A percentile compares a stretch with the other conserved stretches of the same genome.
Evolutionary conservation across 1,140 invertebrate genomes (phyloP).

Genomic region (Lucilia sericata): DNA sequence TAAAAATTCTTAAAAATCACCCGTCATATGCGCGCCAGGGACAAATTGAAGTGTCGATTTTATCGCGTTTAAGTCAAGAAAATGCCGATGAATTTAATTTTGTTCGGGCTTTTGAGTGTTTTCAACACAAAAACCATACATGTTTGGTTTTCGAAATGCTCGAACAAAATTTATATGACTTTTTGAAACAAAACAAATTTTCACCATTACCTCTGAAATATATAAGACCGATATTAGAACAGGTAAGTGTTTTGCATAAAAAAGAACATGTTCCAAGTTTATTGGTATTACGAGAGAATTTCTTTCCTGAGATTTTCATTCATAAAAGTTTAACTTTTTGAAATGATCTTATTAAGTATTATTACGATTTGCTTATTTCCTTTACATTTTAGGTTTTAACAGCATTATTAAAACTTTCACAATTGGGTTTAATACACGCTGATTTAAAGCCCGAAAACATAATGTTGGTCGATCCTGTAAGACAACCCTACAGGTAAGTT

Average conservation of each 20-base stretch:
- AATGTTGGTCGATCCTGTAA: slow-evolving; percentile 97
- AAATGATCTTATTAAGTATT: neutral
- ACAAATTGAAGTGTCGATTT: slow-evolving; percentile 98
- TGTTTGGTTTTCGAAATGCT: slow-evolving; percentile 99
- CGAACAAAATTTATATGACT: slow-evolving; percentile 99
- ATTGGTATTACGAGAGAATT: too few species aligned
- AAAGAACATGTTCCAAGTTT: too few species aligned
- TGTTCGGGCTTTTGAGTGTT: slow-evolving; percentile 99
- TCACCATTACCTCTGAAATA: slow-evolving; percentile 97
- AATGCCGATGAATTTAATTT: slow-evolving; percentile 99
- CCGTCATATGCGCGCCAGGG: slow-evolving; percentile 99
- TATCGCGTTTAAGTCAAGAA: slow-evolving; percentile 97
- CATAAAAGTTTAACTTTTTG: neutral
- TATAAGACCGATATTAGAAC: slow-evolving; percentile 98
- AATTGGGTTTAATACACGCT: slow-evolving; percentile 98
- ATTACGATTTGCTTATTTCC: neutral
- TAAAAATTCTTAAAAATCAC: slow-evolving; percentile 99
- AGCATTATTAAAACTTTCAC: slow-evolving; percentile 95
- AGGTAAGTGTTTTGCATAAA: slow-evolving; percentile 78
- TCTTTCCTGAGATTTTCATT: too few species aligned
- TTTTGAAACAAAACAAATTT: slow-evolving; percentile 99
- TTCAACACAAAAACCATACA: slow-evolving; percentile 99
- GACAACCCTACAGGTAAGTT: slow-evolving; percentile 85
- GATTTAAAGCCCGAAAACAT: slow-evolving; percentile 99
- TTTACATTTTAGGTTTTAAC: slow-evolving; percentile 75